These are phyloP conservation scores for Choristoneura rosaceana DNA, from an alignment of 2,888 invertebrate genomes.

Conservation along the genomic window DNA sequence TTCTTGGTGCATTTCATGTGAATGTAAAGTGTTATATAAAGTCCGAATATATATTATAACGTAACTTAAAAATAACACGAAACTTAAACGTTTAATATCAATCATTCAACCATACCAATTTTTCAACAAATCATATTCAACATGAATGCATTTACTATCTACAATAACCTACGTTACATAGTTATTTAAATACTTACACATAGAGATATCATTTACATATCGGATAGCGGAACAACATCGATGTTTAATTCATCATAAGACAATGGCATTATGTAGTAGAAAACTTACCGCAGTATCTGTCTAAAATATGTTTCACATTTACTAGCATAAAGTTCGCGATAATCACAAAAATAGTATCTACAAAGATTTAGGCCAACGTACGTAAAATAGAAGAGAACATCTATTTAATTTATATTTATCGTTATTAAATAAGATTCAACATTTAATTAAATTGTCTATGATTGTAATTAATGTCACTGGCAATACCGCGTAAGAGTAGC, in stretches of 20 bases:
- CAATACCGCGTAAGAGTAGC: slow-evolving; percentile 30
- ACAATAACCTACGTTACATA: slow-evolving; percentile 56
- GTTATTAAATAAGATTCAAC: slow-evolving; percentile 26
- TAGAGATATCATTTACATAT: slow-evolving; percentile 42
- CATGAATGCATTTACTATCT: slow-evolving; percentile 41
- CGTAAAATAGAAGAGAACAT: slow-evolving; percentile 39
- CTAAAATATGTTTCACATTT: slow-evolving; percentile 29
- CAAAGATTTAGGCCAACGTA: slow-evolving; percentile 37
- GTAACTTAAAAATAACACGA: background rate
- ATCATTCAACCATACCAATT: background rate
- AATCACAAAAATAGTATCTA: slow-evolving; percentile 41
- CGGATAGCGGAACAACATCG: slow-evolving; percentile 52
- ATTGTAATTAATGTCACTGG: slow-evolving; percentile 15
- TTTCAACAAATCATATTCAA: slow-evolving; percentile 1
- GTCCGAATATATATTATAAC: too few species aligned
- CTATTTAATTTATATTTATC: slow-evolving; percentile 22
- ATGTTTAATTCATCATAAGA: slow-evolving; percentile 70
- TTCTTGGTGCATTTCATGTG: background rate
- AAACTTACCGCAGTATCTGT: slow-evolving; percentile 33
- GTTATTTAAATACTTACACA: slow-evolving; percentile 48
- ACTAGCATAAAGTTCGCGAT: slow-evolving; percentile 29
- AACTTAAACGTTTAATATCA: background rate
- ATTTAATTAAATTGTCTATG: slow-evolving; percentile 28
- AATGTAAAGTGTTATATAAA: background rate
- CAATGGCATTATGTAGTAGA: slow-evolving; percentile 52